Percentiles rank a stretch among this genome's conserved stretches.
These are phyloP conservation scores for Phalacrocorax carbo DNA, from an alignment of 2,113 vertebrate species.

Conservation along the genomic window DNA sequence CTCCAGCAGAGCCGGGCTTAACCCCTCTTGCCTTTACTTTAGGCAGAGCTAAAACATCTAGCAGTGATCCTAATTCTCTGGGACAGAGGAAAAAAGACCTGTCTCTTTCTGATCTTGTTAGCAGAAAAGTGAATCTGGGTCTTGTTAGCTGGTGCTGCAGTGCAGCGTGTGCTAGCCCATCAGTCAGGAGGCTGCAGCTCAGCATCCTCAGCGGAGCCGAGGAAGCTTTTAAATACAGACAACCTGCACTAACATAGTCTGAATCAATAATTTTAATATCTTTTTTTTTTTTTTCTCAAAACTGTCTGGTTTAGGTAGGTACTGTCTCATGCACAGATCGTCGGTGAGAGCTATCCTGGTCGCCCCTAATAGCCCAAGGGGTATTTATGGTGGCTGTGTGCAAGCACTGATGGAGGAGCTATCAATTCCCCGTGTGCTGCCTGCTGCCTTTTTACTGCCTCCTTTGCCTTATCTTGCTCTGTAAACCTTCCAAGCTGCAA, in stretches of 20 bases:
- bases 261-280: background rate
- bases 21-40: accelerated
- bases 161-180: background rate
- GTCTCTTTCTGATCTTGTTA: background rate
- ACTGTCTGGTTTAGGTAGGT: background rate
- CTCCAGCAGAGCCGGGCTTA: background rate
- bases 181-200: background rate
- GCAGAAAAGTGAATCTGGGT: background rate
- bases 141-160: background rate
- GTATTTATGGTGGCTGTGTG: accelerated
- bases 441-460: background rate
- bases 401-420: background rate
- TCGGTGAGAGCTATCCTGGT: accelerated
- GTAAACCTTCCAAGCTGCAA: accelerated
- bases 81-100: background rate
- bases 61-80: background rate
- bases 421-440: accelerated
- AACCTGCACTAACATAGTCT: background rate
- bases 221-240: background rate
- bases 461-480: background rate
- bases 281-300: background rate
- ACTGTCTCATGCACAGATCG: accelerated
- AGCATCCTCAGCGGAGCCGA: background rate
- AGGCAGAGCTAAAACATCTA: background rate
- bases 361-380: accelerated